phyloP scores from a whole-genome alignment of 2,113 vertebrate species.

The Pheucticus melanocephalus region DNA sequence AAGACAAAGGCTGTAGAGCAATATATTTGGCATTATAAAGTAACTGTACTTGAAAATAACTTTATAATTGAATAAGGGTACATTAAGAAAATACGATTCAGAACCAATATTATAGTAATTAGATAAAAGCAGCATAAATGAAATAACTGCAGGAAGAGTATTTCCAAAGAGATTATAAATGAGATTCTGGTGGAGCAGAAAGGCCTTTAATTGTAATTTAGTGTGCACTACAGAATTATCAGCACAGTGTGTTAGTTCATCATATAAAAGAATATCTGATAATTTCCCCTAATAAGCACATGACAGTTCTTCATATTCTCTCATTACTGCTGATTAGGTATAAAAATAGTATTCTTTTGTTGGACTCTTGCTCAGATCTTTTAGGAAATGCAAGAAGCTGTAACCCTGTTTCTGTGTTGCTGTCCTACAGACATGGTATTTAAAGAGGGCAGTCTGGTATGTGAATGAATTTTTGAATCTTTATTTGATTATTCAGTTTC shows the following conservation, averaged over 20 bases:
- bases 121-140: conserved; percentile 79
- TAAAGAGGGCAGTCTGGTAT: conserved; percentile 11
- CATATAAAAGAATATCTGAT: conserved; percentile 76
- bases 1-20: conserved; percentile 56
- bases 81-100: conserved; percentile 80
- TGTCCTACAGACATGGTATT: conserved; percentile 16
- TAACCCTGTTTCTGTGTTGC: background rate
- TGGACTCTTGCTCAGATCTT: conserved; percentile 42
- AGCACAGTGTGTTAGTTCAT: conserved; percentile 75
- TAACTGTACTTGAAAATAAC: conserved; percentile 80
- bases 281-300: conserved; percentile 78
- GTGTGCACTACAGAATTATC: conserved; percentile 78
- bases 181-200: conserved; percentile 78
- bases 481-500: background rate
- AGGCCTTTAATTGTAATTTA: conserved; percentile 82
- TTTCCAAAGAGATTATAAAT: conserved; percentile 81
- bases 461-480: background rate
- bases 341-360: conserved; percentile 71
- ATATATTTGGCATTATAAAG: conserved; percentile 70
- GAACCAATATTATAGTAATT: conserved; percentile 81
- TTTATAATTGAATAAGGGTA: conserved; percentile 79
- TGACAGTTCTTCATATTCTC: conserved; percentile 77
- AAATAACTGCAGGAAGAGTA: conserved; percentile 78
- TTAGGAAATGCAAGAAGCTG: conserved; percentile 25
- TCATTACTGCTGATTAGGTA: conserved; percentile 74